Base-by-base conservation (phyloP, 2,888 invertebrate genomes). In the Nysson spinosus region DNA sequence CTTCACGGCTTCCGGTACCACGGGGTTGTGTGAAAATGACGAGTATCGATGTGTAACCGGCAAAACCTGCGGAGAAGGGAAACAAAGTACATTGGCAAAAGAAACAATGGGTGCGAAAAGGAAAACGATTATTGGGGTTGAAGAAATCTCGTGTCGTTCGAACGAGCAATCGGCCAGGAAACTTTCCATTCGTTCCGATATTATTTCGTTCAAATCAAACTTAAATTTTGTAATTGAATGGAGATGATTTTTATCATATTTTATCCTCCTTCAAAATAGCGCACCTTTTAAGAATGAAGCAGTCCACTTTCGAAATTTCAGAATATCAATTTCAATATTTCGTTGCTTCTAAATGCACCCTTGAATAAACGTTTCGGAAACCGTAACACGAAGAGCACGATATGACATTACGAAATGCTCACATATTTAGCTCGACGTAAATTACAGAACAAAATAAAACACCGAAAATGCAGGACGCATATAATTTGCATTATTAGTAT, bases 11-110 rank as follows among this genome's bases (percentile, higher is more conserved):
- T n/a, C n/a, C n/a, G n/a, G n/a, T n/a, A n/a, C n/a, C n/a, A n/a
- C n/a, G n/a, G n/a, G n/a, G n/a, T n/a, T n/a, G n/a, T 6, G 52
- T 14, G 50, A 42, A 22, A 46, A 55, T 37, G 52, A 52, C 51
- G 60, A 52, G 58, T 42, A 63, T 60, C 60, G 14, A 37, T 26
- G 12, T 19, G 49, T 19, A 19, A 19, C 9, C 37, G 37, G 9
- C 37, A 5, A 19, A 2, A 39, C 9, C 4, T n/a, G 9, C 4
- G 14, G 14, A 1, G 35, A 17, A 17, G 35, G 16, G 16, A 30
- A 35, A 35, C 35, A n/a, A 35, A 2, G 3, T 11, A 32, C 32
- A 11, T 9, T 11, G 14, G 35, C 5, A 30, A 35, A 17, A 14
- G 39, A 14, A 26, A 19, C 24, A 6, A 28, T 5, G 22, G 32